Conservation (phyloP, 2,888 invertebrate species). For the Trichacis sp. region DNA sequence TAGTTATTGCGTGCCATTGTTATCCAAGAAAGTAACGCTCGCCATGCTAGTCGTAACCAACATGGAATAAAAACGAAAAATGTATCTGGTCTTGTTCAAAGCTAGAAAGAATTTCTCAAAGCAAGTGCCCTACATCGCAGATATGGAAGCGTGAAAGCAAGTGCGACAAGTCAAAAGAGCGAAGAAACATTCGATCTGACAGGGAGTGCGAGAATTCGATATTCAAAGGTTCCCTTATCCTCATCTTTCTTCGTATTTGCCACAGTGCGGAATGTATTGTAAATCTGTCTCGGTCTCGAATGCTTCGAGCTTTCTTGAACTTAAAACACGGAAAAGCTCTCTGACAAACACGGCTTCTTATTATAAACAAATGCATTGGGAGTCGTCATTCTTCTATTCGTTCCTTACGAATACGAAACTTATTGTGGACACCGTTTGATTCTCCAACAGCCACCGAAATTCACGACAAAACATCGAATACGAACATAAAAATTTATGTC, state of each 20-base stretch:
- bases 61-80: constrained; percentile 28
- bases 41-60: constrained; percentile 29
- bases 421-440: too few species aligned
- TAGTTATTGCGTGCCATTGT: constrained; percentile 31
- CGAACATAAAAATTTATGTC: not conserved
- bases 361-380: constrained; percentile 34
- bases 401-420: too few species aligned
- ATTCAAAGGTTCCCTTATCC: constrained; percentile 51
- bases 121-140: constrained; percentile 36
- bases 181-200: constrained; percentile 38
- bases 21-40: constrained; percentile 25
- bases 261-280: constrained; percentile 38
- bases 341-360: constrained; percentile 28
- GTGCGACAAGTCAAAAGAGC: constrained; percentile 38
- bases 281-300: constrained; percentile 37
- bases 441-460: too few species aligned
- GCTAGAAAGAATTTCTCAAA: constrained; percentile 26
- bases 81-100: constrained; percentile 24
- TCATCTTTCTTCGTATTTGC: constrained; percentile 40
- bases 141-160: constrained; percentile 41
- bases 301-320: constrained; percentile 35
- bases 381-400: constrained; percentile 16
- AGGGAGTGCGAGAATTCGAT: constrained; percentile 54
- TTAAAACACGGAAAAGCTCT: constrained; percentile 42
- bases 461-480: too few species aligned